Evolutionary conservation across 2,797 vertebrate species (phyloP).

Genomic region (Myripristis murdjan): DNA sequence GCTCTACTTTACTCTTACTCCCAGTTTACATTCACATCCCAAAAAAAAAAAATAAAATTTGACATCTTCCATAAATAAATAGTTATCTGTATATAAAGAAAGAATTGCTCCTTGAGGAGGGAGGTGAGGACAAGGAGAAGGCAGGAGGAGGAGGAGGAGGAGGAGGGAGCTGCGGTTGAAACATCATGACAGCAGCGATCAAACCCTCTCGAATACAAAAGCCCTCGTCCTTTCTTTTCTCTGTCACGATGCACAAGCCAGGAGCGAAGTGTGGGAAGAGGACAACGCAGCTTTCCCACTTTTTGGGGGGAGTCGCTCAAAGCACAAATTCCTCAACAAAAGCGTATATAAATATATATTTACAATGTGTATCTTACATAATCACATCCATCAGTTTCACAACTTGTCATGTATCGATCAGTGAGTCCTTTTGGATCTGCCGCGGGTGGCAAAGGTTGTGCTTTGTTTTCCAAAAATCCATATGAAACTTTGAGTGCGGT

Average conservation of each 20-base stretch:
- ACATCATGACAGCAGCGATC: not conserved
- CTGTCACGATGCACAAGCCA: not conserved
- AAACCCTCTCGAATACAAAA: slow-evolving; percentile 3
- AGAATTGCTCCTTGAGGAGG: slow-evolving; percentile 40
- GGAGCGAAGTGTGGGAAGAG: slow-evolving; percentile 4
- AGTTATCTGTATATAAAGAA: slow-evolving; percentile 63
- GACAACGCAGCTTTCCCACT: not conserved
- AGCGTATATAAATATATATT: slow-evolving; percentile 19
- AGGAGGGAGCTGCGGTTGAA: slow-evolving; percentile 1
- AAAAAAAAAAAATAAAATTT: slow-evolving; percentile 68
- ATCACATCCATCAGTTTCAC: slow-evolving; percentile 7
- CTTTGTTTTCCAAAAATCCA: too few species aligned
- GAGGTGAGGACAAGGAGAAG: slow-evolving; percentile 29
- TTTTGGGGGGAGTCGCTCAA: too few species aligned
- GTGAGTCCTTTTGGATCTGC: not conserved
- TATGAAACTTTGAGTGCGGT: slow-evolving; percentile 6
- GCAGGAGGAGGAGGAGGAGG: slow-evolving; percentile 41
- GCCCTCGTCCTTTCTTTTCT: slow-evolving; percentile 10
- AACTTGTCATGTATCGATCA: not conserved
- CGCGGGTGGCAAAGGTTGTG: not conserved
- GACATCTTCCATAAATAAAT: slow-evolving; percentile 23
- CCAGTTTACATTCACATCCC: slow-evolving; percentile 39
- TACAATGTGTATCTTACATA: not conserved
- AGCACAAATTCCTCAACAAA: slow-evolving; percentile 14
- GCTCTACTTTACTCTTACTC: slow-evolving; percentile 7